These are phyloP conservation scores for Brachymystax lenok DNA, from an alignment of 2,797 vertebrate genomes.

Conservation along the genomic window DNA sequence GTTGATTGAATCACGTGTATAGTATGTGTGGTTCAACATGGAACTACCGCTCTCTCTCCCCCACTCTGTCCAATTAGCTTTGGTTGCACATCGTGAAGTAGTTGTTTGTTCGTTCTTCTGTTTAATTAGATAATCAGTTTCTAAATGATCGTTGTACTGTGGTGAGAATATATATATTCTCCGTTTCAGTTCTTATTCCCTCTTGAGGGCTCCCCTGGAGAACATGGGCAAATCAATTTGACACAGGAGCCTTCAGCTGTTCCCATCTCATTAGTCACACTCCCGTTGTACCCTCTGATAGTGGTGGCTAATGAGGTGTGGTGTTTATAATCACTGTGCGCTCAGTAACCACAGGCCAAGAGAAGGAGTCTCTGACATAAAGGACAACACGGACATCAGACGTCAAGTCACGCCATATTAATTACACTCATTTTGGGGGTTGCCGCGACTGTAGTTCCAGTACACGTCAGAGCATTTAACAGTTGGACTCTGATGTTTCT, in stretches of 20 bases:
- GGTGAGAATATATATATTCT: neutral
- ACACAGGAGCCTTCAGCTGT: constrained; percentile 21
- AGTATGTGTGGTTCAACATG: neutral
- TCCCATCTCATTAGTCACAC: no score
- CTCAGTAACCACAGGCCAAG: constrained; percentile 44
- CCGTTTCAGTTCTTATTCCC: no score
- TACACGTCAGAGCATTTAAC: no score
- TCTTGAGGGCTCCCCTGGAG: no score
- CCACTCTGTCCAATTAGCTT: constrained; percentile 25
- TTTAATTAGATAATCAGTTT: no score
- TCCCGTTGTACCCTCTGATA: constrained; percentile 22
- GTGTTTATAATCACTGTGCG: constrained; percentile 48
- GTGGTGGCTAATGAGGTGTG: constrained; percentile 48
- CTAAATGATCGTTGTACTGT: neutral
- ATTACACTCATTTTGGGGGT: no score
- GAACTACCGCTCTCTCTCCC: constrained; percentile 8
- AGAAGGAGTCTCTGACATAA: constrained; percentile 1
- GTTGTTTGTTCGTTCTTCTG: neutral
- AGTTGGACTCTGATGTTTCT: no score
- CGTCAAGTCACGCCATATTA: no score
- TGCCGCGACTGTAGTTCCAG: no score
- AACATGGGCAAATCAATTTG: no score
- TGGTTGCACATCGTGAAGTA: neutral
- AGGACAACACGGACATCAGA: constrained; percentile 18
- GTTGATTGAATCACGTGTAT: neutral